Percentiles rank a stretch among this genome's conserved stretches.
Conservation (phyloP, 2,888 invertebrate genomes). For the Taenaris catops region DNA sequence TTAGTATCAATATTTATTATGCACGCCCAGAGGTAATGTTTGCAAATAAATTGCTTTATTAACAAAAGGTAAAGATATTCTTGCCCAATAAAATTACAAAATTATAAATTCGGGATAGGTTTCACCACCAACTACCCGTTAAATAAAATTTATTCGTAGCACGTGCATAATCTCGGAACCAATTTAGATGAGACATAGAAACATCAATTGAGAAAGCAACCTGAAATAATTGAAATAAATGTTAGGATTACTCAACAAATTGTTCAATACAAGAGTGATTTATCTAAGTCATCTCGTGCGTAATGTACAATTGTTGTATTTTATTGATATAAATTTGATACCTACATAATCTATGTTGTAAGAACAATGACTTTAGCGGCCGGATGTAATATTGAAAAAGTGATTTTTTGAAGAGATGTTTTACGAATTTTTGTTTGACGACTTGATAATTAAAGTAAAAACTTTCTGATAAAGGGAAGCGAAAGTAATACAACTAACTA, state of each 20-base stretch:
- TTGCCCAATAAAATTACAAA: constrained; percentile 25
- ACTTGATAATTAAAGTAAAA: too few relatives aligned
- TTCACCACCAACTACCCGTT: constrained; percentile 5
- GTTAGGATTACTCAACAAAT: constrained; percentile 75
- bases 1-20: constrained; percentile 19
- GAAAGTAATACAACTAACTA: too few relatives aligned
- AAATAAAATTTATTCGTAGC: constrained; percentile 37
- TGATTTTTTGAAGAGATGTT: too few relatives aligned
- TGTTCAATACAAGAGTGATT: constrained; percentile 76
- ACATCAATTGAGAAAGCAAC: constrained; percentile 55
- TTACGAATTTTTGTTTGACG: too few relatives aligned
- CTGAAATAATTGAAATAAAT: constrained; percentile 76
- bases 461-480: too few relatives aligned
- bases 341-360: background rate
- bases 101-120: constrained; percentile 12
- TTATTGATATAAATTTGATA: constrained; percentile 18
- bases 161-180: constrained; percentile 43
- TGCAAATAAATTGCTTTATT: constrained; percentile 15
- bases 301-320: constrained; percentile 45
- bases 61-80: constrained; percentile 6
- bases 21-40: constrained; percentile 9
- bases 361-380: constrained; percentile 3
- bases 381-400: too few relatives aligned
- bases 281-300: constrained; percentile 65
- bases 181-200: constrained; percentile 39